Evolutionary conservation across 30 jellyfish, hydroid and myxozoan species (phyloP), one percentile per base, ranked within the genome.

Genomic region (Aurelia sp.): DNA sequence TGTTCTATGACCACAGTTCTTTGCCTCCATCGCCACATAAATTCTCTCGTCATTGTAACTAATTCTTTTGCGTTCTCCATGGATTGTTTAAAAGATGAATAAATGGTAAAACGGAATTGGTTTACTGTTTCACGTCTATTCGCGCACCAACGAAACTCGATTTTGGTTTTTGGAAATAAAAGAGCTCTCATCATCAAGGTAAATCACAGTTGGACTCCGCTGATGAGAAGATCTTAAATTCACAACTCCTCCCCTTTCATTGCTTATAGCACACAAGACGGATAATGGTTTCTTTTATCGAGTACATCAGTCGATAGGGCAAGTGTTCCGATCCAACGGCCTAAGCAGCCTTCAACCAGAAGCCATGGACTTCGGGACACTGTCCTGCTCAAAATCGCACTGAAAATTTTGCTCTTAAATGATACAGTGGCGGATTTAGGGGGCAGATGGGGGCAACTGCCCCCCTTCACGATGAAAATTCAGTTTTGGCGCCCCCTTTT

Each of bases 231-330:
- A 17, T 65, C 73, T 74, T 53, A 51, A 57, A 35, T 48, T 40
- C 44, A 41, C 89, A 47, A 78, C 89, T 79, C 89, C 89, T 79
- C 89, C 89, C 81, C 66, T 63, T 77, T 61, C 89, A 63, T 33
- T 79, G 48, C 80, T 79, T 63, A 79, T 79, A 79, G 80, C 89
- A 44, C 80, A 63, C 80, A 79, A 63, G 89, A 44, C 24, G 89
- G 89, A 79, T 79, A 63, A 79, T 79, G 80, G 80, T 33, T 33
- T 70, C 55, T 64, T 75, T 63, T 41, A 63, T 79, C 66, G 80
- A 44, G 80, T 62, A 52, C 60, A 79, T 55, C 48, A 47, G 50
- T 19, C 61, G 73, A 61, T 79, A 41, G 66, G 65, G 58, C 67
- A 69, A 22, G 72, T 57, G 65, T 13, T 12, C 55, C 0, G 50